These are phyloP conservation scores for Cyanoderma ruficeps DNA, from an alignment of 2,113 vertebrate species.

Conservation along the genomic window DNA sequence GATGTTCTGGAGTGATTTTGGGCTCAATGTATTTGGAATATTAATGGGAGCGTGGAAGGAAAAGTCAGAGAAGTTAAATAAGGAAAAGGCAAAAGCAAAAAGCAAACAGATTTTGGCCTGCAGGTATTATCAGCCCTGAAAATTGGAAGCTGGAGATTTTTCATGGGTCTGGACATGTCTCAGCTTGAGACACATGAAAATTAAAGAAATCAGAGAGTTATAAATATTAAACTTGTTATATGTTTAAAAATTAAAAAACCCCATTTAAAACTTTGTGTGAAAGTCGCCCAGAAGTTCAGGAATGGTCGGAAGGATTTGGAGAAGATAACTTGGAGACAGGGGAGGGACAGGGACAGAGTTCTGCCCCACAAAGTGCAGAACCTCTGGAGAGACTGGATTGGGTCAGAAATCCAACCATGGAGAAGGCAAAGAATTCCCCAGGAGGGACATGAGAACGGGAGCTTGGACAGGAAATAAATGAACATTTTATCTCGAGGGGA, in stretches of 20 bases:
- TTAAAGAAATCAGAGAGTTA: neutral
- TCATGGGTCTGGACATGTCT: neutral
- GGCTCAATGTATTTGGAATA: neutral
- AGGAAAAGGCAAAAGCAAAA: slow-evolving; percentile 10
- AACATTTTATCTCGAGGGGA: neutral
- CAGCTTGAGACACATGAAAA: neutral
- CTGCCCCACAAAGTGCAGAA: neutral
- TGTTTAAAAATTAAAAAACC: neutral
- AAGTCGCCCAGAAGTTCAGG: neutral
- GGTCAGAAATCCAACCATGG: neutral
- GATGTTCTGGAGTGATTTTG: neutral
- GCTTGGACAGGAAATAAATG: neutral
- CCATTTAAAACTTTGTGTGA: neutral
- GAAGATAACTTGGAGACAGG: neutral
- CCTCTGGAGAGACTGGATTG: no score
- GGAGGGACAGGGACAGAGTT: neutral
- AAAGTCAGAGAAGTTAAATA: neutral
- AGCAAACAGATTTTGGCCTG: neutral
- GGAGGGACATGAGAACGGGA: neutral
- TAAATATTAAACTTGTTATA: neutral
- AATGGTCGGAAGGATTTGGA: neutral
- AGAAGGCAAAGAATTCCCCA: neutral
- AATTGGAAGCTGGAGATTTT: neutral
- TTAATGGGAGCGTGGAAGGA: neutral
- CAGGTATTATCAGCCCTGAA: neutral